These are phyloP conservation scores for Galeopsomyia nigrocyanea DNA, from an alignment of 2,888 invertebrate genomes.

Conservation along the genomic window DNA sequence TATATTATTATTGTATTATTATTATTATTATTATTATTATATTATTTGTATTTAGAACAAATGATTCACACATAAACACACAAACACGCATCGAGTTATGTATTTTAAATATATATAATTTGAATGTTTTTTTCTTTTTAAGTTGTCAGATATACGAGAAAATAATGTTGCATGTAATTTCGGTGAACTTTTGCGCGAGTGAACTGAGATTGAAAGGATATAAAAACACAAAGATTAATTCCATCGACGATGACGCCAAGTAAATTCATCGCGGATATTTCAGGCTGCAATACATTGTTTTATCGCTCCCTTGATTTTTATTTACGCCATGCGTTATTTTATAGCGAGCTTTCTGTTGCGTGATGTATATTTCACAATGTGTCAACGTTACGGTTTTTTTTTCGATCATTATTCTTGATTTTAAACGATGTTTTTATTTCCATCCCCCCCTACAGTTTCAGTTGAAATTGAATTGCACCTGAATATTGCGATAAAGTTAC, in stretches of 20 bases:
- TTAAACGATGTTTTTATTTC: neutral
- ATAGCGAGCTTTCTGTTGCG: constrained; percentile 15
- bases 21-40: constrained; percentile 30
- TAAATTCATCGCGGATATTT: constrained; percentile 36
- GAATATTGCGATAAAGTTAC: constrained; percentile 33
- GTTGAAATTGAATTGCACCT: neutral
- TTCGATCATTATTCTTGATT: constrained; percentile 20
- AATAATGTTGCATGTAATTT: constrained; percentile 27
- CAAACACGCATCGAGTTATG: too few relatives aligned
- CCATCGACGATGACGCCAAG: constrained; percentile 15
- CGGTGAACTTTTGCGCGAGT: neutral
- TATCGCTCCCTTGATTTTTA: neutral
- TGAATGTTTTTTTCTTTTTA: constrained; percentile 1
- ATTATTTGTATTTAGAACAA: constrained; percentile 28
- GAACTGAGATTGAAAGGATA: constrained; percentile 11
- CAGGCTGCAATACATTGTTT: constrained; percentile 5
- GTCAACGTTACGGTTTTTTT: constrained; percentile 7
- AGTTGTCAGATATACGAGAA: constrained; percentile 29
- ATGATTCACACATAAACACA: neutral
- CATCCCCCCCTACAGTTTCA: neutral
- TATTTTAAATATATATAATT: too few relatives aligned
- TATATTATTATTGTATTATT: constrained; percentile 27
- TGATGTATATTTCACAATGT: constrained; percentile 10
- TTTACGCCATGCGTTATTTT: neutral
- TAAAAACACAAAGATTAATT: constrained; percentile 14